Percentiles rank a stretch among this genome's conserved stretches.
phyloP scores from a whole-genome alignment of 2,113 vertebrate genomes.

The Ciconia maguari region DNA sequence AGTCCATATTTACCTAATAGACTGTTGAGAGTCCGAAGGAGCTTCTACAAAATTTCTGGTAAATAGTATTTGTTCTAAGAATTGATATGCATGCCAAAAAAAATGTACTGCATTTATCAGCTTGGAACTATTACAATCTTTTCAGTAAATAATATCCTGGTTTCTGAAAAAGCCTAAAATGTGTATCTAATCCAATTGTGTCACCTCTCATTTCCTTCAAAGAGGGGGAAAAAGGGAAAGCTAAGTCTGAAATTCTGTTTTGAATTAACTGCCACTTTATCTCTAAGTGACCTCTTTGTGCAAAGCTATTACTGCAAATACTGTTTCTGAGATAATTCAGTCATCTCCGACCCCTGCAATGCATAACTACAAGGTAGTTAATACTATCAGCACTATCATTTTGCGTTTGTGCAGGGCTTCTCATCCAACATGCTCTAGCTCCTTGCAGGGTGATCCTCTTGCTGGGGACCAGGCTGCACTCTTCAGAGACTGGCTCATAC shows the following conservation, averaged over 20 bases:
- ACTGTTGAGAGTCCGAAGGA: background rate
- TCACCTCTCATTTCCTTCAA: constrained; percentile 49
- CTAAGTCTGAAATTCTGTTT: constrained; percentile 26
- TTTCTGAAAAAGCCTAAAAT: constrained; percentile 42
- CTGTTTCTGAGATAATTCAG: constrained; percentile 4
- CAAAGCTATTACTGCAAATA: constrained; percentile 34
- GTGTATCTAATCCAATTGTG: constrained; percentile 38
- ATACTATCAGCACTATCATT: constrained; percentile 20
- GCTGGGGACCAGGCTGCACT: background rate
- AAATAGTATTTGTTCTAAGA: constrained; percentile 18
- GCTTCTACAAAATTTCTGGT: background rate
- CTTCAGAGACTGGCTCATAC: background rate
- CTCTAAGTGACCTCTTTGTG: constrained; percentile 53
- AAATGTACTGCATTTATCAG: constrained; percentile 30
- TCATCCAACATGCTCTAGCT: background rate
- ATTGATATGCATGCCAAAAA: constrained; percentile 4
- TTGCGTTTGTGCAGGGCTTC: background rate
- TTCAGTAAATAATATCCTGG: constrained; percentile 18
- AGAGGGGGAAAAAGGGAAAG: background rate
- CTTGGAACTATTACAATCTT: constrained; percentile 31
- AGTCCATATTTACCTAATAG: constrained; percentile 4
- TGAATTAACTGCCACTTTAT: constrained; percentile 65
- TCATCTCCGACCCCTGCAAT: background rate
- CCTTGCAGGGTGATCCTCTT: background rate
- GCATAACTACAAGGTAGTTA: background rate